phyloP scores from a whole-genome alignment of 2,888 invertebrate genomes.

The Archaeoteleia sp. region DNA sequence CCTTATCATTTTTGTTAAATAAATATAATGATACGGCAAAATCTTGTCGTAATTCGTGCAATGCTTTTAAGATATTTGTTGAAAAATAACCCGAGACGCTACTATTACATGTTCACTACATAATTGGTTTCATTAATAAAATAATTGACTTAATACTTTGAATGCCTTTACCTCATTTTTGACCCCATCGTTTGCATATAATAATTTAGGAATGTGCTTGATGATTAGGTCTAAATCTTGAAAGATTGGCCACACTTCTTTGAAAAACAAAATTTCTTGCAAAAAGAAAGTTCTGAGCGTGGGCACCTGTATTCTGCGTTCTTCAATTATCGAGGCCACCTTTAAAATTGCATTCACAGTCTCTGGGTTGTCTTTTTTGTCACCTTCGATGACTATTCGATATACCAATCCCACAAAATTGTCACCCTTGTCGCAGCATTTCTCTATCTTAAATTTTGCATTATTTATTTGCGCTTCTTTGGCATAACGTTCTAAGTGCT shows the following conservation, averaged over 20 bases:
- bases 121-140: too few relatives aligned
- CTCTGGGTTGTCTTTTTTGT: constrained; percentile 26
- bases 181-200: constrained; percentile 9
- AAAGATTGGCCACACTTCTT: constrained; percentile 43
- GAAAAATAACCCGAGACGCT: too few relatives aligned
- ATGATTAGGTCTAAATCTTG: constrained; percentile 17
- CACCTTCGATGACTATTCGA: constrained; percentile 45
- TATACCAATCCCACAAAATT: constrained; percentile 52
- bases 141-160: too few relatives aligned
- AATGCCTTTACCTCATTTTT: constrained; percentile 53
- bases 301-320: neutral
- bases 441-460: constrained; percentile 27
- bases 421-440: constrained; percentile 46
- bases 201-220: constrained; percentile 31
- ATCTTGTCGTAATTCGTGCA: too few relatives aligned
- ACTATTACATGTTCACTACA: too few relatives aligned
- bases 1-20: too few relatives aligned
- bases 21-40: too few relatives aligned
- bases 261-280: constrained; percentile 52
- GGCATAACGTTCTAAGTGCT: constrained; percentile 43
- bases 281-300: constrained; percentile 41
- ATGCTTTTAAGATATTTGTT: too few relatives aligned
- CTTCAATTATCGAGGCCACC: constrained; percentile 21
- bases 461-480: constrained; percentile 16
- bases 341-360: constrained; percentile 28